Evolutionary conservation across 2,888 invertebrate genomes (phyloP).

Genomic region (Eulithis testata): DNA sequence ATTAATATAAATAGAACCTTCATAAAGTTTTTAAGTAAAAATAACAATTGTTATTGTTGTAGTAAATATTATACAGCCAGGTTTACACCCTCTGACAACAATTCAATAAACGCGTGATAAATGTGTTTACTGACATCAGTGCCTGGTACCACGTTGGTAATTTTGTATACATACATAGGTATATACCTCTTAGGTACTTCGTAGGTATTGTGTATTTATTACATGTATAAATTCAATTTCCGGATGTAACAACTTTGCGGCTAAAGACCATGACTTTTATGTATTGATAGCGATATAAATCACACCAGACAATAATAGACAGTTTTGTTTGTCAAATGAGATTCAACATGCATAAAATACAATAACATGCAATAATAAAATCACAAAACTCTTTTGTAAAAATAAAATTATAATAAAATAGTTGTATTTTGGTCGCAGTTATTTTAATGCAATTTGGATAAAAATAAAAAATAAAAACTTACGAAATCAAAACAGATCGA

Average conservation of each 20-base stretch:
- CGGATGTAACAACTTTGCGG: conserved; percentile 7
- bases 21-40: no score
- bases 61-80: no score
- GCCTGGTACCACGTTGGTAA: not conserved
- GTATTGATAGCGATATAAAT: not conserved
- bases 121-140: no score
- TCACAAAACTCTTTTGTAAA: no score
- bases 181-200: not conserved
- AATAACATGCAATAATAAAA: not conserved
- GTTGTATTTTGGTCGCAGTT: no score
- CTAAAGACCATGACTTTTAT: not conserved
- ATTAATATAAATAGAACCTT: no score
- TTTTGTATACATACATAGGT: not conserved
- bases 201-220: not conserved
- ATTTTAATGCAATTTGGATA: not conserved
- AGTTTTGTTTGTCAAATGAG: not conserved
- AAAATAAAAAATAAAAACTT: conserved; percentile 29
- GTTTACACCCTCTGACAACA: no score
- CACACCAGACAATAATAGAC: not conserved
- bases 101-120: no score
- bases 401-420: no score
- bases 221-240: not conserved
- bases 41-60: no score
- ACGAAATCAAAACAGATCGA: conserved; percentile 39
- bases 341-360: no score